These are phyloP conservation scores for Corynorhinus townsendii DNA, from an alignment of 2,113 vertebrate genomes.

Conservation along the genomic window DNA sequence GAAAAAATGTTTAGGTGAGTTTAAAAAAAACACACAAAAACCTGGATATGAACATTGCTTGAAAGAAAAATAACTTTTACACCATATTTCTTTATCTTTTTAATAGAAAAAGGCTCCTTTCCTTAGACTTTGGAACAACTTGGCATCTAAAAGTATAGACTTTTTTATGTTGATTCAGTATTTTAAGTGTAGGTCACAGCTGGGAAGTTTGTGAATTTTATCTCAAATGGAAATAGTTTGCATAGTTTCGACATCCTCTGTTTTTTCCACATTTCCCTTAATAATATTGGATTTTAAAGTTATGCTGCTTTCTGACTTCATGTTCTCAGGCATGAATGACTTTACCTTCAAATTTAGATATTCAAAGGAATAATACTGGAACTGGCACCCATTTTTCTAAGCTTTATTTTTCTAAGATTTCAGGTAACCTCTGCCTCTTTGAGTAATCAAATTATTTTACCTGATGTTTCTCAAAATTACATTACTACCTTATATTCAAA, in stretches of 20 bases:
- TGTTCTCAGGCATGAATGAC: constrained; percentile 69
- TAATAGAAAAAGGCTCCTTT: constrained; percentile 34
- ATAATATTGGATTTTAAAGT: constrained; percentile 47
- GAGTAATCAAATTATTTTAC: background rate
- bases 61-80: constrained; percentile 24
- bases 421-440: background rate
- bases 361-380: background rate
- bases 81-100: constrained; percentile 23
- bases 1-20: constrained; percentile 69
- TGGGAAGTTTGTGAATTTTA: constrained; percentile 34
- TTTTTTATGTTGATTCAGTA: constrained; percentile 17
- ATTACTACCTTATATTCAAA: constrained; percentile 2
- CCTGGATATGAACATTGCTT: constrained; percentile 38
- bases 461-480: background rate
- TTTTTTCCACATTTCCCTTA: constrained; percentile 48
- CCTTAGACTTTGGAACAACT: constrained; percentile 15
- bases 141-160: constrained; percentile 15
- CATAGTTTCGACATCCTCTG: constrained; percentile 52
- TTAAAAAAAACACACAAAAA: background rate
- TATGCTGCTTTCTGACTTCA: constrained; percentile 70
- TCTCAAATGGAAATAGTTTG: constrained; percentile 55
- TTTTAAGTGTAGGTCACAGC: constrained; percentile 25
- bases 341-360: constrained; percentile 57
- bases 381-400: background rate
- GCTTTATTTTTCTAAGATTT: background rate